Conservation (phyloP, 2,113 vertebrate species). For the Eptatretus burgeri region DNA sequence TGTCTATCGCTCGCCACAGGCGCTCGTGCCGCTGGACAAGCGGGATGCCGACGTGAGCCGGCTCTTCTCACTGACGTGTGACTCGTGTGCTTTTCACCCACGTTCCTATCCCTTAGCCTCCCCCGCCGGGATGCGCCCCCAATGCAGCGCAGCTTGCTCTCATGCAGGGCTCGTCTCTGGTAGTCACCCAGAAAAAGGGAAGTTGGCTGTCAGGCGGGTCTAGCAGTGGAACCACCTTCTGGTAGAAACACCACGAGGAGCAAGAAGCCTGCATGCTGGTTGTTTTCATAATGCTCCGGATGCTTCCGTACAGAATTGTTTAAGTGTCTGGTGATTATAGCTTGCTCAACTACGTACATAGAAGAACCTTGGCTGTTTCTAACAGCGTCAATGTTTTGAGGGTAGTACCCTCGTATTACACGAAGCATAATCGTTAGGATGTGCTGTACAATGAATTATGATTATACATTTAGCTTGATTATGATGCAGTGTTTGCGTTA, state of each 20-base stretch:
- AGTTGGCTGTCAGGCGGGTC: constrained; percentile 1
- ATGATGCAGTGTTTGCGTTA: too few species aligned
- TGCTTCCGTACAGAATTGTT: too few species aligned
- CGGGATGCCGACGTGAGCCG: background rate
- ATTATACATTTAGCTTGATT: too few species aligned
- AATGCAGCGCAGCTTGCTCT: constrained; percentile 4
- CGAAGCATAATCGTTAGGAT: too few species aligned
- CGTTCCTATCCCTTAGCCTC: background rate
- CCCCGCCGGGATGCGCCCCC: background rate
- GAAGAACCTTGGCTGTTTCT: too few species aligned
- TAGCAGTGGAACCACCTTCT: constrained; percentile 1
- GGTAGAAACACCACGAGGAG: background rate
- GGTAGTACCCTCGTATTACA: too few species aligned
- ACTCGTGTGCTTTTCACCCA: constrained; percentile 2
- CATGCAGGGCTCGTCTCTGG: constrained; percentile 1
- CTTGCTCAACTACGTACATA: too few species aligned
- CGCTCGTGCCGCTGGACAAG: background rate
- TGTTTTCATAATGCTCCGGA: too few species aligned
- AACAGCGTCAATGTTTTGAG: too few species aligned
- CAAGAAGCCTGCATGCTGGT: background rate
- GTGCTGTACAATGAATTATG: too few species aligned
- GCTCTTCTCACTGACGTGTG: background rate
- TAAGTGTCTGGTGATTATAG: too few species aligned
- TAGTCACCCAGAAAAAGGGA: background rate
- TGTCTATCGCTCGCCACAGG: too few species aligned